Percentiles rank a stretch among this genome's conserved stretches.
phyloP scores from a whole-genome alignment of 2,888 invertebrate genomes.

The Pammene aurita region DNA sequence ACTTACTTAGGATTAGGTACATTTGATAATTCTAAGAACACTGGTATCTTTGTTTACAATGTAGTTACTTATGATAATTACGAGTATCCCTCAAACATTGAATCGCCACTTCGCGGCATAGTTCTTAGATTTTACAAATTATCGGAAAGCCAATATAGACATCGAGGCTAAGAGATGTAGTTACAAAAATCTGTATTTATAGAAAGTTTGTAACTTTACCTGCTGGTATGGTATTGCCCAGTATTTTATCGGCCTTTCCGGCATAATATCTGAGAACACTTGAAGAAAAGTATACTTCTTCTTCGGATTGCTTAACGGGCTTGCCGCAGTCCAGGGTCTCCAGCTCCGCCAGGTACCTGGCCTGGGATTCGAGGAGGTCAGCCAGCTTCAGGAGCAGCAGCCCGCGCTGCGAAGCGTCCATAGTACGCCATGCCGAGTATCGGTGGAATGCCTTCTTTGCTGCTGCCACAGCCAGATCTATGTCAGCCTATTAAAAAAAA shows the following conservation, averaged over 20 bases:
- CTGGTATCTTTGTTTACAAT: neutral
- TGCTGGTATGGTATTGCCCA: slow-evolving; percentile 89
- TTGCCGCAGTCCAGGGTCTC: slow-evolving; percentile 98
- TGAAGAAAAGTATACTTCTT: slow-evolving; percentile 86
- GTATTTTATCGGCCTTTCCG: slow-evolving; percentile 96
- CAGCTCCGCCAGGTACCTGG: slow-evolving; percentile 89
- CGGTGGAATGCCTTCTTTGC: slow-evolving; percentile 90
- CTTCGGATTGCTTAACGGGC: slow-evolving; percentile 88
- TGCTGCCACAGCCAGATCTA: slow-evolving; percentile 91
- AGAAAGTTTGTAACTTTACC: slow-evolving; percentile 53
- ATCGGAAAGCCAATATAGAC: neutral
- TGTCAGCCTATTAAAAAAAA: slow-evolving; percentile 85
- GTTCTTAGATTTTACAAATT: neutral
- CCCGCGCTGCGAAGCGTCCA: slow-evolving; percentile 92
- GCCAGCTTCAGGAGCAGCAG: slow-evolving; percentile 88
- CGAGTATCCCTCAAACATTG: neutral
- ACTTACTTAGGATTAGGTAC: too few species aligned
- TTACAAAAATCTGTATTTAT: neutral
- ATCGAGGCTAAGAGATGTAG: too few species aligned
- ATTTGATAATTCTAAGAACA: neutral
- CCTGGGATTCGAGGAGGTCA: slow-evolving; percentile 90
- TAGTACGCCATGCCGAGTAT: slow-evolving; percentile 88
- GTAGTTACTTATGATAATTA: neutral
- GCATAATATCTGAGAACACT: slow-evolving; percentile 92
- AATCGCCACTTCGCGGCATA: neutral